These are phyloP conservation scores for Aporrectodea caliginosa DNA, from an alignment of 1,140 invertebrate species.

Conservation along the genomic window DNA sequence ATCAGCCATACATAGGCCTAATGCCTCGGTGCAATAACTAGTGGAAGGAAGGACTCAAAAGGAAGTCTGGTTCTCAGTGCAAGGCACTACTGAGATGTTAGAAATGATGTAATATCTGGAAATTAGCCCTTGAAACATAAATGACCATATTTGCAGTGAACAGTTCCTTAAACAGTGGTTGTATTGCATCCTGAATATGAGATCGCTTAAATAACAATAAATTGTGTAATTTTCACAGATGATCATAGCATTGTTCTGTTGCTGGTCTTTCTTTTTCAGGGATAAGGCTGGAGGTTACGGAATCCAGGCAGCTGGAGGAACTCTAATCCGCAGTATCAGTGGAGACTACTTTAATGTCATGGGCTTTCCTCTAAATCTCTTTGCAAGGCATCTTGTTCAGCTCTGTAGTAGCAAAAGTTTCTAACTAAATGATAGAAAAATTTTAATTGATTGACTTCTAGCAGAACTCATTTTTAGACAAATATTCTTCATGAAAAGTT, in stretches of 20 bases:
- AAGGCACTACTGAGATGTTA: too few relatives aligned
- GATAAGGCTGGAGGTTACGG: constrained; percentile 93
- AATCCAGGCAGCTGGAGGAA: constrained; percentile 82
- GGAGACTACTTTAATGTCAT: constrained; percentile 92
- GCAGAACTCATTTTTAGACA: too few relatives aligned
- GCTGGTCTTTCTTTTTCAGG: constrained; percentile 58
- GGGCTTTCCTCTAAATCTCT: constrained; percentile 76
- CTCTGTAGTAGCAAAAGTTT: background rate
- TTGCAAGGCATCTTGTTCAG: constrained; percentile 19
- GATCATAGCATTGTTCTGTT: background rate
- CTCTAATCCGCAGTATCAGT: constrained; percentile 76
- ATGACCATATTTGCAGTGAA: too few relatives aligned
- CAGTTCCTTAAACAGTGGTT: background rate
- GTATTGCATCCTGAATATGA: background rate
- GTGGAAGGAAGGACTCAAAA: too few relatives aligned
- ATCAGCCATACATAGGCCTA: too few relatives aligned
- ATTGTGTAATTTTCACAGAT: background rate
- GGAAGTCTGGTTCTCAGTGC: too few relatives aligned
- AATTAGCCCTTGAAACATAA: too few relatives aligned
- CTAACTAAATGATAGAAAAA: too few relatives aligned
- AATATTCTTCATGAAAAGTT: too few relatives aligned
- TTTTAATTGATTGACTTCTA: too few relatives aligned
- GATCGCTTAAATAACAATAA: background rate
- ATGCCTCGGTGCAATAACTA: too few relatives aligned
- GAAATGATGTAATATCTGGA: too few relatives aligned